Percentiles rank a stretch among this genome's conserved stretches.
Evolutionary conservation across 2,888 invertebrate genomes (phyloP).

Genomic region (Zaprionus lineosus): DNA sequence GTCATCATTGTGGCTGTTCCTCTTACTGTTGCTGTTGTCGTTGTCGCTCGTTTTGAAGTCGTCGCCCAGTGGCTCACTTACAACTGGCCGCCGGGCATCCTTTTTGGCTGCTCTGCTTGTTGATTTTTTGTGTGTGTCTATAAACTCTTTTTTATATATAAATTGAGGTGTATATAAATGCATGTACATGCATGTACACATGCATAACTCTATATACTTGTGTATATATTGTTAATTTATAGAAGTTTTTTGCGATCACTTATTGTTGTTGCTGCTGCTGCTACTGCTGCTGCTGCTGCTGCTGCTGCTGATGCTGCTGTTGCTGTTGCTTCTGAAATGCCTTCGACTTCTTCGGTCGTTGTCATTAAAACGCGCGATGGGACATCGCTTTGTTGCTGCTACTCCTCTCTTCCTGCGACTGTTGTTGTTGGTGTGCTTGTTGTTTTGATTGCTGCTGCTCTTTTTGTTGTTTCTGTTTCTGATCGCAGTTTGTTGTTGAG

Average conservation of each 20-base stretch:
- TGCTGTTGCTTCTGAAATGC: conserved; percentile 60
- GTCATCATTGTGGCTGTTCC: conserved; percentile 26
- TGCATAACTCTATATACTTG: conserved; percentile 25
- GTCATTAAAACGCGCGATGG: conserved; percentile 78
- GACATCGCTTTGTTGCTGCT: conserved; percentile 70
- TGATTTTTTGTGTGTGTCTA: conserved; percentile 53
- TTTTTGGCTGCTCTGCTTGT: conserved; percentile 60
- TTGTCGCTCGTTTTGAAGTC: conserved; percentile 69
- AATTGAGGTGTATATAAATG: conserved; percentile 6
- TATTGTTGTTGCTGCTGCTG: too few relatives aligned
- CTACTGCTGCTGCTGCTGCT: conserved; percentile 19
- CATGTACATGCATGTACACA: conserved; percentile 21
- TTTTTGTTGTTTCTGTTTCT: conserved; percentile 35
- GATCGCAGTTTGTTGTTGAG: conserved; percentile 13
- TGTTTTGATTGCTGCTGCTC: conserved; percentile 10
- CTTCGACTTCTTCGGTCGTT: conserved; percentile 63
- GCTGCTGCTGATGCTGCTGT: conserved; percentile 11
- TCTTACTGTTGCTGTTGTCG: conserved; percentile 24
- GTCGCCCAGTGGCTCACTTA: conserved; percentile 78
- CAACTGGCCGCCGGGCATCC: conserved; percentile 70
- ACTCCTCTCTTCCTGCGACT: conserved; percentile 41
- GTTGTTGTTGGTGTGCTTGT: conserved; percentile 44
- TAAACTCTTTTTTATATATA: conserved; percentile 12
- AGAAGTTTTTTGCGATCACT: conserved; percentile 74
- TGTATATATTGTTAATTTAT: conserved; percentile 72